Base-by-base conservation (phyloP, 2,113 vertebrate species). In the Phoenicopterus ruber region DNA sequence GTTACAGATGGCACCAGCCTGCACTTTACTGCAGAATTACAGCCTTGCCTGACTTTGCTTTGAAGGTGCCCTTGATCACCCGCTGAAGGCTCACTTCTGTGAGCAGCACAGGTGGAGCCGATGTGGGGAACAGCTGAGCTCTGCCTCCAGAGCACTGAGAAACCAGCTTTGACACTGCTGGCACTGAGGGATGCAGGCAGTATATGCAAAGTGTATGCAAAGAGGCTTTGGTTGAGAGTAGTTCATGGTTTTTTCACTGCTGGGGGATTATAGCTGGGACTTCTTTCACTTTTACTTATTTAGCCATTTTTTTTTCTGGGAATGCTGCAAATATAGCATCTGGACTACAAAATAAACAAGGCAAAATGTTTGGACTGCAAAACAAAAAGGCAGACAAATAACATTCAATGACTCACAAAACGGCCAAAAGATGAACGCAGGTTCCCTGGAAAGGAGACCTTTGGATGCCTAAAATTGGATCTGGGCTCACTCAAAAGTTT, bases 41-140 rank as follows among this genome's bases (percentile, higher is more conserved):
- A 67, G 46, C 38, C 38, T 73, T 86, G 55, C 25, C 61, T 70
- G 79, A 10, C 44, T 85, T 36, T 52, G 34, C 70, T 63, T 40
- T 14, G 77, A 91, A 96, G 93, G 78, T 96, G 86, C 76, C 96
- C 81, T 87, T 87, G 81, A 59, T 28, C 26, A 31, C 36, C 61
- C 57, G 25, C 1, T 4, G 54, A 54, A 74, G n/a, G 36, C 61
- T 40, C 3, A 13, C 31, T 46, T 22, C 42, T 16, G 26, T 16
- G 28, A 50, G 49, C 32, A 38, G 66, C 74, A 1, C 50, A 5
- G 81, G 49, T 6, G 5, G 72, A 69, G 44, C 8, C 2, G 2
- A 25, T 24, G 18, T 36, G 8, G 52, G 62, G 31, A 52, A 8
- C 1, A 24, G 73, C 38, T 1, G 17, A 82, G 22, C 2, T 69